phyloP scores from a whole-genome alignment of 1,140 invertebrate species.

The Dufourea novaeangliae region DNA sequence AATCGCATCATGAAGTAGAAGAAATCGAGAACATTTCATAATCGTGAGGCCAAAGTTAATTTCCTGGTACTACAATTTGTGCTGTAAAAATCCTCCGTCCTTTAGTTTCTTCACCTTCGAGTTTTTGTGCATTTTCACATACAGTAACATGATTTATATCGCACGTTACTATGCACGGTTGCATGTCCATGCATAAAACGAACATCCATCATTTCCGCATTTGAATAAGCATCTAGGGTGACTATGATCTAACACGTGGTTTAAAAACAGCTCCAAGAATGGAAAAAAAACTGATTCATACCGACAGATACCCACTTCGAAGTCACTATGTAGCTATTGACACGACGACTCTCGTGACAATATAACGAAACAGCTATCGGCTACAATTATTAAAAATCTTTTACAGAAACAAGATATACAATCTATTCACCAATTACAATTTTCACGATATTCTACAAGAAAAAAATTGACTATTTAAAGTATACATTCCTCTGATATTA shows the following conservation, averaged over 20 bases:
- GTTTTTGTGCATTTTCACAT: background rate
- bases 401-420: too few species aligned
- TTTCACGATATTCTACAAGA: too few species aligned
- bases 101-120: background rate
- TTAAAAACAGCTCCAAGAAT: background rate
- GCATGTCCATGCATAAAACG: background rate
- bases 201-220: constrained; percentile 3
- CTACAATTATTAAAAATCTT: too few species aligned
- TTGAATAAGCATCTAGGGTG: background rate
- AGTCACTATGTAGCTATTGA: background rate
- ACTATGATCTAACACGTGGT: background rate
- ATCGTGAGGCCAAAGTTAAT: background rate
- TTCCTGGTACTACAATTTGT: background rate
- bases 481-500: too few species aligned
- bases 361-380: too few species aligned
- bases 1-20: too few species aligned
- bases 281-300: background rate
- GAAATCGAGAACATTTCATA: too few species aligned
- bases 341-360: background rate
- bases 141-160: background rate
- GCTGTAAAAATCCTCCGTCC: background rate
- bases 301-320: background rate
- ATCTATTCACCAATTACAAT: too few species aligned
- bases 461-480: too few species aligned
- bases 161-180: background rate